These are phyloP conservation scores for Malurus alboscapulatus DNA, from an alignment of 2,113 vertebrate genomes.

Conservation along the genomic window DNA sequence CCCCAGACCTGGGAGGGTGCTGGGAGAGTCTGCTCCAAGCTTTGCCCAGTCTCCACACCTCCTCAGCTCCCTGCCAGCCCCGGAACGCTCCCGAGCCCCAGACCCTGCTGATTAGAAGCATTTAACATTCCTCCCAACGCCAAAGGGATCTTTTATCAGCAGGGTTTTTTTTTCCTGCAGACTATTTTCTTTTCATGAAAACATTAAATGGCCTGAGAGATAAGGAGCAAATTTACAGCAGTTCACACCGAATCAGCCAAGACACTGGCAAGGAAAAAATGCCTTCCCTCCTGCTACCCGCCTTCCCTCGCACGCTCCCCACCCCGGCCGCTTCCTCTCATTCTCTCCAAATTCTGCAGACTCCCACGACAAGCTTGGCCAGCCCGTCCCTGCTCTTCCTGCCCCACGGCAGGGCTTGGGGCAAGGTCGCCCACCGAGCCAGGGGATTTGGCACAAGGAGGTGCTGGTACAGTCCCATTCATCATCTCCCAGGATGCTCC, in stretches of 20 bases:
- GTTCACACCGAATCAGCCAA: slow-evolving; percentile 78
- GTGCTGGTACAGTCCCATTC: background rate
- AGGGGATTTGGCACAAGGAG: background rate
- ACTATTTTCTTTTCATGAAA: slow-evolving; percentile 75
- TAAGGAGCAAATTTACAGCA: slow-evolving; percentile 76
- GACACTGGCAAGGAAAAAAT: slow-evolving; percentile 75
- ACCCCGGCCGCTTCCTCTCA: slow-evolving; percentile 74
- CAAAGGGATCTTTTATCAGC: slow-evolving; percentile 70
- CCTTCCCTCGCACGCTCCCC: slow-evolving; percentile 39
- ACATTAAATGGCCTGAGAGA: slow-evolving; percentile 71
- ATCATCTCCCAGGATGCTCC: rapidly evolving
- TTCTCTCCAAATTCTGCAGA: slow-evolving; percentile 76
- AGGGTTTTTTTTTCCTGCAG: slow-evolving; percentile 51
- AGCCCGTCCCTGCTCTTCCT: slow-evolving; percentile 65
- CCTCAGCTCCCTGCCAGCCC: background rate
- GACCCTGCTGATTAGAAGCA: slow-evolving; percentile 55
- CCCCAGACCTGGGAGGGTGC: background rate
- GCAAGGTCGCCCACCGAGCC: background rate
- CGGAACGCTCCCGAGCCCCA: background rate
- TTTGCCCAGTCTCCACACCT: background rate
- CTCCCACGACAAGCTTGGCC: slow-evolving; percentile 44
- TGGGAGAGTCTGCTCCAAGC: background rate
- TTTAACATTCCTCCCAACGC: slow-evolving; percentile 56
- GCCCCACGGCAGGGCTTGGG: slow-evolving; percentile 34
- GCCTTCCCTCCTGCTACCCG: slow-evolving; percentile 50